Evolutionary conservation across 2,888 invertebrate species (phyloP), one percentile per base, ranked within the genome.

Genomic region (Dendrolimus houi): DNA sequence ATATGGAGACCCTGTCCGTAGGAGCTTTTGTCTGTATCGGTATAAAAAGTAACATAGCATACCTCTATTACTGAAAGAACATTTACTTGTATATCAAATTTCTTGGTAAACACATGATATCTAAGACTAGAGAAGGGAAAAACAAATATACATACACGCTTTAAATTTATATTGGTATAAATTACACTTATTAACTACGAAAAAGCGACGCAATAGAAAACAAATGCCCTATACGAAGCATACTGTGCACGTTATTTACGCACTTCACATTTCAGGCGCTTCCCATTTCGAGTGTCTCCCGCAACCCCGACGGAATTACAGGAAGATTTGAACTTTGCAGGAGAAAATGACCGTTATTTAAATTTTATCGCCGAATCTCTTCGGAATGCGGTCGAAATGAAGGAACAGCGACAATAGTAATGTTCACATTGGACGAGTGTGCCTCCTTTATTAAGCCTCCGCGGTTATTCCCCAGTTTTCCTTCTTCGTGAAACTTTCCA

Each of bases 261-360:
- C 3, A 29, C 47, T 47, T 12, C 47, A 12, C 47, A 47, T 47
- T 47, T 47, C 47, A 7, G 47, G 9, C 47, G 47, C 47, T 12
- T 47, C 12, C 12, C 47, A 9, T 47, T 47, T 12, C 12, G 12
- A 47, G 47, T 47, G 47, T 9, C 12, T 47, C 12, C 47, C 47
- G 29, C 47, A 47, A 47, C 47, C 47, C 58, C 60, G 52, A 60
- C 41, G 52, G 59, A 60, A 58, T 58, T 55, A 53, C 54, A 60
- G 62, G 56, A 65, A 67, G 71, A 68, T 70, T 70, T 66, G 57
- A 67, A 71, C 62, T 75, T 76, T 66, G 65, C 68, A 72, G 70
- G 68, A 68, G 66, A 67, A 71, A 71, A 76, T 72, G 71, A 68
- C 66, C 68, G 71, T 77, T 77, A 79, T 80, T 79, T 70, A 77